Percentiles rank a stretch among this genome's conserved stretches.
Conservation (phyloP, 2,888 invertebrate species). For the Drosophila limbata region DNA sequence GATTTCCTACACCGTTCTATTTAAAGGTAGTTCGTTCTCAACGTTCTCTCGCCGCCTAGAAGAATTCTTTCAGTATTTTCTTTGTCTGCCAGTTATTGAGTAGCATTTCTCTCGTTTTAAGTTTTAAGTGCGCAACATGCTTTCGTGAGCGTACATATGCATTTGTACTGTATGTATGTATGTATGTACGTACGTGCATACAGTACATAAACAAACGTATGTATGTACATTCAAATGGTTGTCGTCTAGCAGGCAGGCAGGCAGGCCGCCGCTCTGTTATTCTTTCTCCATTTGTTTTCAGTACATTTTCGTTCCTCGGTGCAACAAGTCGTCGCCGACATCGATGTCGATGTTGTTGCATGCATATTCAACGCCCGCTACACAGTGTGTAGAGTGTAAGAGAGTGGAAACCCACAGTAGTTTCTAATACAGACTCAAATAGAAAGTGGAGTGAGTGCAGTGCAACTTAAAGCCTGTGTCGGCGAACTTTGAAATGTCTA, state of each 20-base stretch:
- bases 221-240: constrained; percentile 1
- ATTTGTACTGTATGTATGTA: constrained; percentile 11
- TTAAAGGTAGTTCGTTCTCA: not conserved
- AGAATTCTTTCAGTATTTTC: constrained; percentile 57
- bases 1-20: constrained; percentile 1
- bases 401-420: constrained; percentile 38
- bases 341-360: constrained; percentile 29
- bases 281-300: constrained; percentile 74
- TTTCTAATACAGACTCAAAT: constrained; percentile 33
- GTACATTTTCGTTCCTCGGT: constrained; percentile 65
- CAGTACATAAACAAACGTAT: not conserved
- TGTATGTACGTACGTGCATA: not conserved
- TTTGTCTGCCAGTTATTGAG: constrained; percentile 36
- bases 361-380: constrained; percentile 32
- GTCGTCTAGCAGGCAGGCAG: constrained; percentile 26
- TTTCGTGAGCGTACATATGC: constrained; percentile 19
- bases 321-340: constrained; percentile 71
- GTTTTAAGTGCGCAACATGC: constrained; percentile 37
- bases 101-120: constrained; percentile 17
- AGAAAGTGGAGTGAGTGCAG: constrained; percentile 73
- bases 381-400: constrained; percentile 19
- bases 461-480: constrained; percentile 18
- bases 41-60: constrained; percentile 37
- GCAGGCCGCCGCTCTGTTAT: constrained; percentile 45
- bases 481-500: constrained; percentile 29